These are phyloP conservation scores for Dryadula phaetusa DNA, from an alignment of 2,888 invertebrate genomes.

Conservation along the genomic window DNA sequence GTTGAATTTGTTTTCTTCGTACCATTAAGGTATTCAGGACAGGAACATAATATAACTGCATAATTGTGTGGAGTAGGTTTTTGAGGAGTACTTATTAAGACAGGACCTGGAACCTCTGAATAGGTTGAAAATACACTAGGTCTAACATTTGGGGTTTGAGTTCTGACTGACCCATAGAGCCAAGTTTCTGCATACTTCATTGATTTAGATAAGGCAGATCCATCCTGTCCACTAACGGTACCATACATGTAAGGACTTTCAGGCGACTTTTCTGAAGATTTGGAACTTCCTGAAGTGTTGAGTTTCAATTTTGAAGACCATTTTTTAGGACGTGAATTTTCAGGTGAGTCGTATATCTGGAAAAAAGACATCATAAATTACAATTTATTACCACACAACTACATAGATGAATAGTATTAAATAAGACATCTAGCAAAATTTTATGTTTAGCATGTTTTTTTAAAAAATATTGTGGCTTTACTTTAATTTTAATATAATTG, in stretches of 20 bases:
- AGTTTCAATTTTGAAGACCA: conserved; percentile 89
- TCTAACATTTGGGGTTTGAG: conserved; percentile 76
- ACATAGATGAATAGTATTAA: background rate
- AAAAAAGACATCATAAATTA: conserved; percentile 52
- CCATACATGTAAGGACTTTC: conserved; percentile 80
- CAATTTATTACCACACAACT: background rate
- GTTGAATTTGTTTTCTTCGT: conserved; percentile 89
- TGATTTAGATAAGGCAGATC: conserved; percentile 90
- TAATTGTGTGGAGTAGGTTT: conserved; percentile 85
- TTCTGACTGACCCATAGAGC: conserved; percentile 91
- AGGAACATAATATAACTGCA: conserved; percentile 91
- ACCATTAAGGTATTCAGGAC: conserved; percentile 91
- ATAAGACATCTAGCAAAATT: too few species aligned
- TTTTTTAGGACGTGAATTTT: conserved; percentile 86
- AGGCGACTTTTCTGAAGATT: conserved; percentile 77
- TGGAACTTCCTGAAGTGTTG: conserved; percentile 76
- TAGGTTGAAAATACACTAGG: conserved; percentile 80
- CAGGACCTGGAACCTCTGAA: conserved; percentile 75
- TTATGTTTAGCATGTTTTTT: too few species aligned
- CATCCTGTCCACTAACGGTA: conserved; percentile 84
- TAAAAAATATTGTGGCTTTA: too few species aligned
- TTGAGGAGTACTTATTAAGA: conserved; percentile 81
- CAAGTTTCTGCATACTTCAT: conserved; percentile 94
- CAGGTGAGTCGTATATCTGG: conserved; percentile 81
- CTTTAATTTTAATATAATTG: too few species aligned